A percentile compares a stretch with the other conserved stretches of the same genome.
Conservation (phyloP, 2,888 invertebrate species). For the Pogonocherus hispidulus region DNA sequence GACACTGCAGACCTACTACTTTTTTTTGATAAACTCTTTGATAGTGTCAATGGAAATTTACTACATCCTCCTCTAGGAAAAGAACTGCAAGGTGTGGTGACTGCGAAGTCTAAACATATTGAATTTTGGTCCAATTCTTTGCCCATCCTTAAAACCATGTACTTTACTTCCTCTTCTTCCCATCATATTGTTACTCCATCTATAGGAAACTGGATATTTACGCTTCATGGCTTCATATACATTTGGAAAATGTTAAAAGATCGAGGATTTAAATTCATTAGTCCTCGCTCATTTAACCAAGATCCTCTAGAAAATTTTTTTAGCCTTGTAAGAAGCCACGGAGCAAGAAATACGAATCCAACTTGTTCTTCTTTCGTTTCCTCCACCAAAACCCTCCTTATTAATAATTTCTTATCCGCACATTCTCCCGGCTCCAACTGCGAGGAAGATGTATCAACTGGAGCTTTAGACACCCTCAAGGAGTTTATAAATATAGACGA, state of each 20-base stretch:
- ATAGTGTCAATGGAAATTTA: slow-evolving; percentile 5
- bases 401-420: not conserved
- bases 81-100: no score
- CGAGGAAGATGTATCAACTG: no score
- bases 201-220: no score
- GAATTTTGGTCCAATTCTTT: not conserved
- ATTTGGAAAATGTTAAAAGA: slow-evolving; percentile 5
- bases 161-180: not conserved
- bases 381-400: not conserved
- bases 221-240: no score
- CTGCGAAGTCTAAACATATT: not conserved
- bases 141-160: slow-evolving; percentile 2
- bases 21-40: slow-evolving; percentile 20
- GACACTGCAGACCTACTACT: slow-evolving; percentile 34
- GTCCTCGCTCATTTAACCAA: slow-evolving; percentile 15
- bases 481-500: no score
- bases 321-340: not conserved
- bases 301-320: slow-evolving; percentile 22
- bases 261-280: not conserved
- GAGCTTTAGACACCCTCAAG: no score
- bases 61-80: not conserved
- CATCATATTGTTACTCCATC: no score
- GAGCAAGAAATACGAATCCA: slow-evolving; percentile 8
- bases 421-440: slow-evolving; percentile 2
- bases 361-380: slow-evolving; percentile 7